Evolutionary conservation across 1,140 invertebrate genomes (phyloP).

Genomic region (Eupeodes corollae): DNA sequence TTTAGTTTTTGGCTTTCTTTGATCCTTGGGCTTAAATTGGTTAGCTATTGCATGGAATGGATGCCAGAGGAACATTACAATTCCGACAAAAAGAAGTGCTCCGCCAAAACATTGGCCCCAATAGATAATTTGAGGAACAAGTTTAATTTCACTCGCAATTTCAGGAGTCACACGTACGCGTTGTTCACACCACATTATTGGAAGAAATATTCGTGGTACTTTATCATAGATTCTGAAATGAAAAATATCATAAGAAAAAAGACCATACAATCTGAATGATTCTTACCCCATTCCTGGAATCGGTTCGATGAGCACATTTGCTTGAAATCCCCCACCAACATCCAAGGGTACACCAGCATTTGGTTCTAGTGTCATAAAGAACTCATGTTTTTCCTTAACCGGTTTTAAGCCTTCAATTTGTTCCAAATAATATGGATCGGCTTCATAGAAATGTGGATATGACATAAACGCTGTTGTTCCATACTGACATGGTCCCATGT

Average conservation of each 20-base stretch:
- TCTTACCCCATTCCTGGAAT: constrained; percentile 51
- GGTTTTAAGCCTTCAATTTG: constrained; percentile 60
- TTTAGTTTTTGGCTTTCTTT: too few relatives aligned
- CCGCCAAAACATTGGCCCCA: constrained; percentile 28
- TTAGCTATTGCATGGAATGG: constrained; percentile 24
- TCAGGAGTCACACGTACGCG: constrained; percentile 46
- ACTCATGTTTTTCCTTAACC: constrained; percentile 52
- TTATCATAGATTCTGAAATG: constrained; percentile 49
- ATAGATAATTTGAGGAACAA: constrained; percentile 26
- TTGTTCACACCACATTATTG: constrained; percentile 67
- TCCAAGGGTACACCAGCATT: constrained; percentile 59
- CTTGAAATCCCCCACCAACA: constrained; percentile 61
- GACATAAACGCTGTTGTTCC: constrained; percentile 70
- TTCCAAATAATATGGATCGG: constrained; percentile 53
- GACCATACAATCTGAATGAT: constrained; percentile 9
- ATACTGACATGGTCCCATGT: constrained; percentile 54
- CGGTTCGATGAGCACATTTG: constrained; percentile 62
- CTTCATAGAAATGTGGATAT: constrained; percentile 76
- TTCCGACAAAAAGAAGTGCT: constrained; percentile 22
- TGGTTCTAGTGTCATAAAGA: constrained; percentile 61
- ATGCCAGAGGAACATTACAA: constrained; percentile 32
- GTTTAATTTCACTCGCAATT: constrained; percentile 31
- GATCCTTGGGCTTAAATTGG: constrained; percentile 5
- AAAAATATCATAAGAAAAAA: constrained; percentile 3
- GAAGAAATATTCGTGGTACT: constrained; percentile 57